phyloP scores from a whole-genome alignment of 2,113 vertebrate species.

The Labeo catla region DNA sequence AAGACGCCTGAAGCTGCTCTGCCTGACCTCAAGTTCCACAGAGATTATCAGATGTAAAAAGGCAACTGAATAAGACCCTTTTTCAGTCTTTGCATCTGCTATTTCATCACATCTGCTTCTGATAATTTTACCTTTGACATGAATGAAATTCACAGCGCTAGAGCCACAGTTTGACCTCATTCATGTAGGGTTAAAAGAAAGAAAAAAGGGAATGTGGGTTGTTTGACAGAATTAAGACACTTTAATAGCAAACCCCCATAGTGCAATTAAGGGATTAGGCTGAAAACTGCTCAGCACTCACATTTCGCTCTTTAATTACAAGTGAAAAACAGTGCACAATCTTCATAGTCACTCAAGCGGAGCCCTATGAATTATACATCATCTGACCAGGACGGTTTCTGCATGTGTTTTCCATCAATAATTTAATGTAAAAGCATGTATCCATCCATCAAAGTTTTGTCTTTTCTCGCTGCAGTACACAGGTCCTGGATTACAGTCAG shows the following conservation, averaged over 20 bases:
- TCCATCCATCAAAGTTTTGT: conserved; percentile 41
- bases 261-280: conserved; percentile 58
- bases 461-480: conserved; percentile 16
- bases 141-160: conserved; percentile 49
- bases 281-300: conserved; percentile 50
- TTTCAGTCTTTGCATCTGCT: not conserved
- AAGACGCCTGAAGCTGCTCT: not conserved
- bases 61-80: conserved; percentile 13
- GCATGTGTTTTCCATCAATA: conserved; percentile 58
- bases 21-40: not conserved
- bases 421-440: conserved; percentile 58
- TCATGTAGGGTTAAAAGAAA: conserved; percentile 20
- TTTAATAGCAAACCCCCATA: conserved; percentile 50
- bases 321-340: conserved; percentile 47
- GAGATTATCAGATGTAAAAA: not conserved
- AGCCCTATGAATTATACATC: conserved; percentile 60
- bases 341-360: conserved; percentile 37
- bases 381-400: conserved; percentile 52
- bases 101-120: conserved; percentile 53
- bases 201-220: conserved; percentile 22
- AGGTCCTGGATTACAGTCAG: conserved; percentile 10
- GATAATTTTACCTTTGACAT: conserved; percentile 51
- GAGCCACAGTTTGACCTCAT: conserved; percentile 40
- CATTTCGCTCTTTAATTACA: conserved; percentile 57
- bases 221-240: conserved; percentile 54